phyloP scores from a whole-genome alignment of 2,797 vertebrate genomes.

The Jordanella pulchra region DNA sequence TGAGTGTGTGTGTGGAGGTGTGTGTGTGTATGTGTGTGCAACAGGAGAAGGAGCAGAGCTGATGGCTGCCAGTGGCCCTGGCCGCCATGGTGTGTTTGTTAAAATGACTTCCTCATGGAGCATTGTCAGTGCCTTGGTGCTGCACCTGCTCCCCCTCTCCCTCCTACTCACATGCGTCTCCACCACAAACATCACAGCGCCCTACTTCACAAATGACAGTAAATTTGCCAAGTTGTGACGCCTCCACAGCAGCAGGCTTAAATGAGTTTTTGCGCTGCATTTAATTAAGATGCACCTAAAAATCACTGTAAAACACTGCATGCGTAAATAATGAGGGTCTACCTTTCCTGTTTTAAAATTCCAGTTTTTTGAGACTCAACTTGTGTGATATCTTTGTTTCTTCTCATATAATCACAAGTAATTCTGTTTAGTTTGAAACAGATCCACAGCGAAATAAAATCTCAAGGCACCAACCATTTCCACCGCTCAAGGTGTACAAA shows the following conservation, averaged over 20 bases:
- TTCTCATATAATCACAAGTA: not conserved
- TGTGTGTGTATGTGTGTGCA: constrained; percentile 1
- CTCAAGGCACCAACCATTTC: not conserved
- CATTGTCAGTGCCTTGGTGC: constrained; percentile 56
- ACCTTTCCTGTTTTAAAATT: not conserved
- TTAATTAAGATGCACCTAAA: constrained; percentile 15
- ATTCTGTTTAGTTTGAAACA: not conserved
- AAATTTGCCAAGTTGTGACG: constrained; percentile 34
- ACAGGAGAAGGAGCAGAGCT: constrained; percentile 41
- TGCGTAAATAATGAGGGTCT: not conserved
- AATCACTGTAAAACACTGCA: constrained; percentile 10
- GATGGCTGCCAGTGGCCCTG: constrained; percentile 62
- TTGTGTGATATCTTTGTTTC: not conserved
- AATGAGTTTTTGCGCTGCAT: constrained; percentile 1
- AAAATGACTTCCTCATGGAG: constrained; percentile 68
- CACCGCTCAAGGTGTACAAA: not conserved
- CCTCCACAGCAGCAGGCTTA: constrained; percentile 24
- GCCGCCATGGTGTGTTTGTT: constrained; percentile 64
- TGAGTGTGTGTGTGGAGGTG: constrained; percentile 3
- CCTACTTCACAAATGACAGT: constrained; percentile 26
- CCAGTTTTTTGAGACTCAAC: not conserved
- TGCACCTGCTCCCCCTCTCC: constrained; percentile 62
- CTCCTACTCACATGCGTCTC: constrained; percentile 6
- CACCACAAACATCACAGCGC: constrained; percentile 7
- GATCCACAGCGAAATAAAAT: not conserved